Percentiles rank a stretch among this genome's conserved stretches.
Conservation (phyloP, 1,140 invertebrate species). For the Drosophila miranda region DNA sequence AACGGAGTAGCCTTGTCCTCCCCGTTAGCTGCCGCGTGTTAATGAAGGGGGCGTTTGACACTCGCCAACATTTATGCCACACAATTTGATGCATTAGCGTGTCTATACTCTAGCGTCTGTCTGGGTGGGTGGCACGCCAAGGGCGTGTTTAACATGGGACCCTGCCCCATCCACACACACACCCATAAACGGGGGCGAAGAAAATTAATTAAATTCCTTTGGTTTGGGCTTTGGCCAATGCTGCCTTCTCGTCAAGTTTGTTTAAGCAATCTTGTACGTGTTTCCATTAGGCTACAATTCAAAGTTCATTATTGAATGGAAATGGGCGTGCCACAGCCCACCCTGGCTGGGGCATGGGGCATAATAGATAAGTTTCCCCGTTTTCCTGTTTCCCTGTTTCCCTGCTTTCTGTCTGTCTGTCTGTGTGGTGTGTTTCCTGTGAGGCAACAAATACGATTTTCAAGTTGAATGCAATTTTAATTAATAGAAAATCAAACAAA, state of each 20-base stretch:
- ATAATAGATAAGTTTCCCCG: constrained; percentile 48
- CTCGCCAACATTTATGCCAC: constrained; percentile 63
- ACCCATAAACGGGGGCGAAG: constrained; percentile 50
- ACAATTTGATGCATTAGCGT: constrained; percentile 72
- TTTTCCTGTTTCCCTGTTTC: neutral
- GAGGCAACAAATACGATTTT: constrained; percentile 74
- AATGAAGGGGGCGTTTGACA: constrained; percentile 64
- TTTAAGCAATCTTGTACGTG: constrained; percentile 74
- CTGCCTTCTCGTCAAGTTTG: constrained; percentile 47
- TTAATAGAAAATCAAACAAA: constrained; percentile 82
- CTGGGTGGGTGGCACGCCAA: constrained; percentile 18
- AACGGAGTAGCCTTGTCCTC: neutral
- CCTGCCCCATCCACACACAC: constrained; percentile 30
- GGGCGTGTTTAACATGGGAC: constrained; percentile 60
- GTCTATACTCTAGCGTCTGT: constrained; percentile 6
- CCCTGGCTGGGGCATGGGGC: constrained; percentile 3
- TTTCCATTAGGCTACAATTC: constrained; percentile 78
- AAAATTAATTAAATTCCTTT: constrained; percentile 71
- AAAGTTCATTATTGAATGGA: constrained; percentile 70
- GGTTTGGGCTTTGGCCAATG: constrained; percentile 3
- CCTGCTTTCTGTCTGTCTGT: too few species aligned
- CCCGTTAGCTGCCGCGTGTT: constrained; percentile 29
- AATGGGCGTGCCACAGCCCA: constrained; percentile 17
- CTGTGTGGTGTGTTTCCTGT: too few species aligned
- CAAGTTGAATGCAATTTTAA: constrained; percentile 82